A percentile compares a stretch with the other conserved stretches of the same genome.
Conservation (phyloP, 2,888 invertebrate species). For the Campaea margaritaria region DNA sequence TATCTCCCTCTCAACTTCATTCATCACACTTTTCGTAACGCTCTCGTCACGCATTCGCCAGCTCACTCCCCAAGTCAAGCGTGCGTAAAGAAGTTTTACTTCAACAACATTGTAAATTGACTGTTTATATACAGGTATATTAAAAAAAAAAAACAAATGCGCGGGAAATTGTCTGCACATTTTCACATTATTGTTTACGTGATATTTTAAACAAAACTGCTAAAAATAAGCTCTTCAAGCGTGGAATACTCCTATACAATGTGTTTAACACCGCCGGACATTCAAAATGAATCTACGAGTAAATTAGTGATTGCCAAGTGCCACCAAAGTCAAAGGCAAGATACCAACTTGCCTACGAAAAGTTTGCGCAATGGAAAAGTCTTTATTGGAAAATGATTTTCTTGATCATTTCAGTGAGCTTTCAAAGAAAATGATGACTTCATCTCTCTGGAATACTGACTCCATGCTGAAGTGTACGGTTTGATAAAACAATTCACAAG, state of each 20-base stretch:
- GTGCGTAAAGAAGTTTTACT: no score
- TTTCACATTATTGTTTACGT: no score
- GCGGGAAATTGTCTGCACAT: background rate
- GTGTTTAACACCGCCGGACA: conserved; percentile 1
- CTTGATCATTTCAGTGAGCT: conserved; percentile 5
- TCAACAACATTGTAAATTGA: no score
- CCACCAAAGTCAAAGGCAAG: conserved; percentile 2
- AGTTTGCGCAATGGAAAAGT: conserved; percentile 4
- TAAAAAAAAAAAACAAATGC: background rate
- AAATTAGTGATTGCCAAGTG: conserved; percentile 2
- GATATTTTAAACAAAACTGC: background rate
- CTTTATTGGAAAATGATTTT: conserved; percentile 3
- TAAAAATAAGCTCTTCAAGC: no score
- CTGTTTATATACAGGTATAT: no score
- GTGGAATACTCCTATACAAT: background rate
- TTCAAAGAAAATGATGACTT: conserved; percentile 1
- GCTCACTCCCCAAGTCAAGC: no score
- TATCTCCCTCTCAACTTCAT: no score
- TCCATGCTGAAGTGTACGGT: conserved; percentile 7
- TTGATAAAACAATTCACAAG: background rate
- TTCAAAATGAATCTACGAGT: conserved; percentile 1
- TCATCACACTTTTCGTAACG: no score
- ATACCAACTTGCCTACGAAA: conserved; percentile 1
- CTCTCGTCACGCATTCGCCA: no score
- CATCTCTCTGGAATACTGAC: conserved; percentile 4